Evolutionary conservation across 2,797 vertebrate genomes (phyloP), one percentile per base, ranked within the genome.

Genomic region (Sebastes elongatus): DNA sequence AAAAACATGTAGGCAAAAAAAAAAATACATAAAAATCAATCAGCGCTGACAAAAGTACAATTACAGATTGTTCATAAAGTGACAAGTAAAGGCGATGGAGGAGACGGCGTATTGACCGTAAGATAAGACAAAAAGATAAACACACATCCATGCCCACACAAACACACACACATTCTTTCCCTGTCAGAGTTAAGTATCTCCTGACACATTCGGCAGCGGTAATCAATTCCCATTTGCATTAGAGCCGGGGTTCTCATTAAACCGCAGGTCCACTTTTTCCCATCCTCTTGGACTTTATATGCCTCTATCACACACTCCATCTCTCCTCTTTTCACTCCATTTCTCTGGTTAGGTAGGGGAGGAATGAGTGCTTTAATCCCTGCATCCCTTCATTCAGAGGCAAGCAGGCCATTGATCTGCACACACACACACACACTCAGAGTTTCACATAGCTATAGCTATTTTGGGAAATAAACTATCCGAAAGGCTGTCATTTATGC

Each of bases 151-250:
- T 30, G 65, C 74, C 57, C 76, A 86, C 68, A 10, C 49, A 32
- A 76, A 67, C 42, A 67, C 27, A 67, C 64, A 66, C 42, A 30
- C 64, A 74, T 42, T 57, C 63, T 83, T 22, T 28, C 72, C 52
- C 73, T 81, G 81, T 85, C 74, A 74, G 70, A 81, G 78, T 75
- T 86, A 88, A 91, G 78, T 83, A 76, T 87, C 76, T 77, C 85
- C 77, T 76, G 82, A 88, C 78, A 86, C 72, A 30, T 65, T 22
- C 22, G 5, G 78, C 77, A 85, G 83, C 25, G 18, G 67, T 67
- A 81, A 94, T 96, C 94, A 92, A 94, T 95, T 94, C 75, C 88
- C 76, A 92, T 92, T 94, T 91, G 81, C 89, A 93, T 91, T 84
- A 71, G 61, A 88, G 73, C 83, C 78, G 80, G 59, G 70, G 60